Conservation (phyloP, 2,797 vertebrate genomes). For the Lepilemur ruficaudatus region DNA sequence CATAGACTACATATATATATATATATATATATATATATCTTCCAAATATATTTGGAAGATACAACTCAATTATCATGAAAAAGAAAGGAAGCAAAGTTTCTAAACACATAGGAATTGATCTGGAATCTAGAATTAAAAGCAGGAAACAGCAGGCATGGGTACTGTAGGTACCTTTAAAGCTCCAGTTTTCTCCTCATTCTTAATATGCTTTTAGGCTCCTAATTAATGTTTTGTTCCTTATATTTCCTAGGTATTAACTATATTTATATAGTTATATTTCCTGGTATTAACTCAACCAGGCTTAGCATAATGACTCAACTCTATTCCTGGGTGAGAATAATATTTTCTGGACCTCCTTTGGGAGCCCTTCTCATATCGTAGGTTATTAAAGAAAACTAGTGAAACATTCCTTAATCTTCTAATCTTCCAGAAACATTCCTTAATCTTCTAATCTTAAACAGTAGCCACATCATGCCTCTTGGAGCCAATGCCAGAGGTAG, state of each 20-base stretch:
- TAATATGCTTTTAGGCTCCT: background rate
- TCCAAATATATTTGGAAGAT: background rate
- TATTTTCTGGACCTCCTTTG: background rate
- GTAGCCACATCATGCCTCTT: accelerated
- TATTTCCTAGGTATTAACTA: background rate
- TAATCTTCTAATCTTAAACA: background rate
- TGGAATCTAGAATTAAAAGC: background rate
- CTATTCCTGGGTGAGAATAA: background rate
- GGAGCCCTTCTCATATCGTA: background rate
- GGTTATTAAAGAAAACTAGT: background rate
- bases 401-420: background rate
- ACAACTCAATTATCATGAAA: background rate
- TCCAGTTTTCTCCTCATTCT: background rate
- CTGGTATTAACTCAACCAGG: background rate
- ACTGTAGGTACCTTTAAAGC: background rate
- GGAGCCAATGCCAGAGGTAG: background rate
- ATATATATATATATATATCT: background rate
- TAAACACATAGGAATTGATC: background rate
- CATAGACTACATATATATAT: background rate
- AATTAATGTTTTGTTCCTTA: background rate
- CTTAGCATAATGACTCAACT: background rate
- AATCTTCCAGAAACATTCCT: background rate
- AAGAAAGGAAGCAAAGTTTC: background rate
- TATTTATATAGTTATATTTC: background rate
- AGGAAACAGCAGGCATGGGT: background rate